Evolutionary conservation across 2,113 vertebrate species (phyloP), one percentile per base, ranked within the genome.

Genomic region (Pelmatolapia mariae): DNA sequence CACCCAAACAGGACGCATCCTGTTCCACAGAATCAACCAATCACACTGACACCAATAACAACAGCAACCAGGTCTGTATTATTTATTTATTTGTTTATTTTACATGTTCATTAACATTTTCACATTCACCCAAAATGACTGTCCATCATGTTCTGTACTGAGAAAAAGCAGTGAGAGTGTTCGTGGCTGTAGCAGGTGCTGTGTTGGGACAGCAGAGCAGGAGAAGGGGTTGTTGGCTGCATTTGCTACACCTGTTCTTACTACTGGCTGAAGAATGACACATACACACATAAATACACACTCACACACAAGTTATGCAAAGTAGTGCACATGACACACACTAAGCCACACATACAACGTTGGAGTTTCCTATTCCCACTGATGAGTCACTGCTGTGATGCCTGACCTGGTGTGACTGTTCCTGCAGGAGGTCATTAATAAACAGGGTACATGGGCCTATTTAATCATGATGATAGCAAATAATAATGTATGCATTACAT

Each of bases 11-110:
- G 63, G 92, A 92, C 40, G 43, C 82, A 43, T 71, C 82, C 13
- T 79, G 22, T 7, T 88, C 73, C 73, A 78, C 66, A n/a, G 78
- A 85, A 29, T 40, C 33, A 26, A 66, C 50, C 15, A 84, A 47
- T 63, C 90, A 78, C 29, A 88, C 52, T 63, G 94, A 96, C 59
- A 88, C 82, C 18, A 92, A 86, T 59, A 92, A 90, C 66, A 91
- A 91, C 66, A 91, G 90, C 83, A 92, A 89, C 66, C 87, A 95
- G 95, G 95, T 96, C 16, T 54, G 86, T 89, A 10, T 56, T 24
- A n/a, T 59, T 29, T 57, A 33, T 53, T 2, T n/a, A 19, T 29
- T 57, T 15, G 24, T 53, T 12, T 7, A 54, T 59, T 80, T 81
- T 85, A 7, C 5, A 36, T 61, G 43, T 68, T 57, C 11, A 16